Base-by-base conservation (phyloP, 2,888 invertebrate genomes). In the Sceliomorpha sp. region DNA sequence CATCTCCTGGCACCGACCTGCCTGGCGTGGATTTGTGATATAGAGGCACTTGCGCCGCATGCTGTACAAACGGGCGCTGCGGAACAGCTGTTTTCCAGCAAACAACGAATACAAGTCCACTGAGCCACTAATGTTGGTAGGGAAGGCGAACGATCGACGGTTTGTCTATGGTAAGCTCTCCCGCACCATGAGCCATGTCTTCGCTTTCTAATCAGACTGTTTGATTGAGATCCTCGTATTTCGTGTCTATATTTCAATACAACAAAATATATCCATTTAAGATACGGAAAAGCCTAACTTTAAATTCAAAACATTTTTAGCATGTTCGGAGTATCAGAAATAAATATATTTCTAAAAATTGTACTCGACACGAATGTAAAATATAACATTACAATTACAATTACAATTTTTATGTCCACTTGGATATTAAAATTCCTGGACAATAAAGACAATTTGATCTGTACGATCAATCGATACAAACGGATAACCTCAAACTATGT, bases 71-170 rank as follows among this genome's bases (percentile, higher is more conserved):
- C 90, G 0, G 91, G 90, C 55, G 91, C 90, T 12, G 91, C 90
- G 5, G 91, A 91, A 74, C 84, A 85, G 70, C 91, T 91, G 88
- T 95, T 95, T 71, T 93, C 91, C 50, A 95, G 88, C 1, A 95
- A 93, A 84, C 95, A 95, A 75, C 93, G 91, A 75, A 91, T 91
- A 81, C 94, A 94, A 6, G 92, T 91, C 94, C 94, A 94, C 74
- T 78, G 82, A 8, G 78, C 82, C 10, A 85, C 79, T 53, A 88
- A 66, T 3, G 82, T 80, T 34, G 88, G 87, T 64, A 87, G 50
- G 13, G 88, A 88, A 29, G 83, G 73, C 58, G 83, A 80, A 71
- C 84, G 79, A 51, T 76, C 78, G 13, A 82, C 74, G 24, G 63
- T 24, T 50, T 76, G 74, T 51, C 71, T 63, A 31, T 73, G 71